Conservation (phyloP, 2,888 invertebrate species). For the Taenaris catops region DNA sequence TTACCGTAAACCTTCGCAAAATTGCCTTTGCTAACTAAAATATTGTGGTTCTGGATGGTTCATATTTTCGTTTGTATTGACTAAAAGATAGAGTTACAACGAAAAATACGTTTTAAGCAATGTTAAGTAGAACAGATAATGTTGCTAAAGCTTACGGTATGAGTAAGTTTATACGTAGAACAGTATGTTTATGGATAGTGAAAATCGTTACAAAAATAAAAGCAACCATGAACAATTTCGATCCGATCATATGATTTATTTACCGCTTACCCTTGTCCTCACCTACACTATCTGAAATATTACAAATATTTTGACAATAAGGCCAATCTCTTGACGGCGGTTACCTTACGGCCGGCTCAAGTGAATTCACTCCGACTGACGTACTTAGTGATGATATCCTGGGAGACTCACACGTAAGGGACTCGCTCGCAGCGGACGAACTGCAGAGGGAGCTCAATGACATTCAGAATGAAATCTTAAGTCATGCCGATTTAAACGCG, state of each 20-base stretch:
- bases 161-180: too few relatives aligned
- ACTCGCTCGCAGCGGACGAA: constrained; percentile 60
- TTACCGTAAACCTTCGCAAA: too few relatives aligned
- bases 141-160: too few relatives aligned
- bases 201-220: too few relatives aligned
- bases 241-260: constrained; percentile 68
- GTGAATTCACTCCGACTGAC: constrained; percentile 48
- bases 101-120: too few relatives aligned
- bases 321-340: constrained; percentile 41
- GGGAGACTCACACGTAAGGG: constrained; percentile 44
- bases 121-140: too few relatives aligned
- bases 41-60: too few relatives aligned
- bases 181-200: too few relatives aligned
- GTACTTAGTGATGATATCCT: constrained; percentile 56
- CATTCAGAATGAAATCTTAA: constrained; percentile 68
- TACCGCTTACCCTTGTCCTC: constrained; percentile 40
- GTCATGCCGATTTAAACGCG: constrained; percentile 53
- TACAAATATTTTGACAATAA: constrained; percentile 65
- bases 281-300: constrained; percentile 52
- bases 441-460: constrained; percentile 63
- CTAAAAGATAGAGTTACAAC: too few relatives aligned
- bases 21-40: too few relatives aligned
- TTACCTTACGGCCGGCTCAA: constrained; percentile 37
- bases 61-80: too few relatives aligned
- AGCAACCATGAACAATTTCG: constrained; percentile 26